Base-by-base conservation (phyloP, 2,113 vertebrate species). In the Hydrolagus affinis region DNA sequence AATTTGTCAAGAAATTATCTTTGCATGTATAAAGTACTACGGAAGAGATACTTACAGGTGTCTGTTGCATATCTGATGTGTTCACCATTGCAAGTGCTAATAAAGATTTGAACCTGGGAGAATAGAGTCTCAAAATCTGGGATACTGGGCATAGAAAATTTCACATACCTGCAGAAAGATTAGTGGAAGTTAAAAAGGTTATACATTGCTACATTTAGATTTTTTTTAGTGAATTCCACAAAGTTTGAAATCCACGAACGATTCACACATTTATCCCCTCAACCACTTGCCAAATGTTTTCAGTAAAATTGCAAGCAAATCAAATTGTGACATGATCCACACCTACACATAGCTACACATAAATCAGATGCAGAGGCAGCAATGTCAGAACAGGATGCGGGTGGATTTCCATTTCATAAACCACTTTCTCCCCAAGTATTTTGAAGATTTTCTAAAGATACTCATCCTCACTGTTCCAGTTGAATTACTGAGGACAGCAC, bases 141-240 rank as follows among this genome's bases (percentile, higher is more conserved):
- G 94, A 98, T 96, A 93, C 96, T 99, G 95, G 98, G 98, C 98
- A 99, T 99, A 90, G 98, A 99, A 93, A 99, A 98, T 94, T 99
- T 99, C 90, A 99, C 98, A 92, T 99, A 99, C 93, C 98, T 99
- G 88, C n/a, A 90, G 32, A 88, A 12, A 89, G 86, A 87, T 2
- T 75, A 11, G 56, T n/a, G 15, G 30, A 66, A 44, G 44, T 44
- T 44, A 44, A 66, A 78, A 78, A 25, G 25, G 19, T 66, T 9
- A 66, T 83, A 4, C 4, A 66, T 1, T 25, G 32, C 4, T 30
- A 62, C 17, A 8, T 17, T 80, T 80, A 25, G 59, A 77, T 12
- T 77, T 78, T 62, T n/a, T 23, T 80, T 60, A 60, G 11, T 17
- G 8, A 25, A 21, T 28, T 62, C n/a, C 25, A 78, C 57, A n/a